phyloP scores from a whole-genome alignment of 2,797 vertebrate genomes.

The Mus spretus region DNA sequence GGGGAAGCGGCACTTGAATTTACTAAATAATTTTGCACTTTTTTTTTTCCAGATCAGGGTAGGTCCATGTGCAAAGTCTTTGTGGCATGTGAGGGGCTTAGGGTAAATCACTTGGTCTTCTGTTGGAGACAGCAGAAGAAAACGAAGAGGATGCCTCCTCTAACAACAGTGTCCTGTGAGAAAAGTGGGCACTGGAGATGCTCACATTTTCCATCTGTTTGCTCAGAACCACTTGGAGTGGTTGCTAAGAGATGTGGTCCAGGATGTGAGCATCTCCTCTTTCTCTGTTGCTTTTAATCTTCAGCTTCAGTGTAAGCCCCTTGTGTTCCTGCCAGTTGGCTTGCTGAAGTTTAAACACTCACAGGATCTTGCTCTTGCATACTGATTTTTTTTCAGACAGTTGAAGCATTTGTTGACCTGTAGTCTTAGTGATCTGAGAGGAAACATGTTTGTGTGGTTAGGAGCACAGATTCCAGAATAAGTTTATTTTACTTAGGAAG shows the following conservation, averaged over 20 bases:
- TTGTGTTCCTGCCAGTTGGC: neutral
- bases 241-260: neutral
- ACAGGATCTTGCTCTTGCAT: neutral
- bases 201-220: neutral
- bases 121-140: neutral
- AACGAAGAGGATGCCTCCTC: neutral
- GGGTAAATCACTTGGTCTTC: neutral
- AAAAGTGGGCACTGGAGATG: neutral
- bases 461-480: neutral
- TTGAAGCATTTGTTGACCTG: constrained; percentile 36
- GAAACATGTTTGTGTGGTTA: neutral
- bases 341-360: constrained; percentile 59
- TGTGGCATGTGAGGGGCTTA: neutral
- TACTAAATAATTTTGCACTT: constrained; percentile 27
- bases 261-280: neutral
- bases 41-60: constrained; percentile 15
- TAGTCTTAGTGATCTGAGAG: neutral
- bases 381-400: neutral
- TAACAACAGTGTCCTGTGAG: neutral
- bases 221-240: neutral
- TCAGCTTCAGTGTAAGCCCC: neutral
- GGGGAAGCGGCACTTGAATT: constrained; percentile 3
- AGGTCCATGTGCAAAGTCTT: neutral
- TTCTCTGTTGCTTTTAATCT: neutral
- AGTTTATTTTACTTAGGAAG: neutral